Percentiles rank a stretch among this genome's conserved stretches.
These are phyloP conservation scores for Andrena camellia DNA, from an alignment of 2,888 invertebrate species.

Conservation along the genomic window DNA sequence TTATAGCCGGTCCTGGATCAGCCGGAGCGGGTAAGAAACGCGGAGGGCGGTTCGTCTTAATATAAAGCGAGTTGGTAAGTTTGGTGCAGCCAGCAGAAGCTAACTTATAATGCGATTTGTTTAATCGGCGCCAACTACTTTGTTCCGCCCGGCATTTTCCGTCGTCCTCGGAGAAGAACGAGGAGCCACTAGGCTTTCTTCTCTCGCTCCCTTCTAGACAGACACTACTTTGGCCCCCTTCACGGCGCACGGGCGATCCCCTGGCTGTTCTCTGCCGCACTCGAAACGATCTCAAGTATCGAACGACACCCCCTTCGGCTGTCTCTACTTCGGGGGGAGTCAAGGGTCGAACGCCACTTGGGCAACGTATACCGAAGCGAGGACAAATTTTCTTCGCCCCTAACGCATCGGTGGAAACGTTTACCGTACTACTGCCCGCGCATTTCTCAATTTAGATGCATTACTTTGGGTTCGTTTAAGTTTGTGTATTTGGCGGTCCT, in stretches of 20 bases:
- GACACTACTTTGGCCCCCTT: conserved; percentile 21
- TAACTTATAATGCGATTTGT: conserved; percentile 85
- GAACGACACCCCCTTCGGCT: conserved; percentile 36
- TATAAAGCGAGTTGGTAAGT: conserved; percentile 84
- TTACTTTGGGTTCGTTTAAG: too few relatives aligned
- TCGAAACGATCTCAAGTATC: conserved; percentile 60
- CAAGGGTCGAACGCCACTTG: conserved; percentile 33
- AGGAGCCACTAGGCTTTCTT: conserved; percentile 55
- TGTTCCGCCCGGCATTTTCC: conserved; percentile 76
- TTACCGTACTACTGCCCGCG: not conserved
- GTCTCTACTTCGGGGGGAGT: conserved; percentile 23
- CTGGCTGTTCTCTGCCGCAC: conserved; percentile 4
- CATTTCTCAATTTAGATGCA: conserved; percentile 8
- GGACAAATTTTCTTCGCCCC: conserved; percentile 12
- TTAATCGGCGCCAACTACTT: conserved; percentile 85
- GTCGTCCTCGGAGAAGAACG: conserved; percentile 67
- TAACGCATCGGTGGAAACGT: not conserved
- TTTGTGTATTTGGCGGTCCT: too few relatives aligned
- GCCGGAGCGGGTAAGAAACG: conserved; percentile 68
- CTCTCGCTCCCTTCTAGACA: conserved; percentile 28
- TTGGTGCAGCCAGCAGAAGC: conserved; percentile 81
- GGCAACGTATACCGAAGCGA: not conserved
- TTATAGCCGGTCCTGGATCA: conserved; percentile 82
- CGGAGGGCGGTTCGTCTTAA: conserved; percentile 82
- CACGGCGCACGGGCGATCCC: conserved; percentile 22